phyloP scores from a whole-genome alignment of 2,888 invertebrate species.

The Cryptocheilus praepositus region DNA sequence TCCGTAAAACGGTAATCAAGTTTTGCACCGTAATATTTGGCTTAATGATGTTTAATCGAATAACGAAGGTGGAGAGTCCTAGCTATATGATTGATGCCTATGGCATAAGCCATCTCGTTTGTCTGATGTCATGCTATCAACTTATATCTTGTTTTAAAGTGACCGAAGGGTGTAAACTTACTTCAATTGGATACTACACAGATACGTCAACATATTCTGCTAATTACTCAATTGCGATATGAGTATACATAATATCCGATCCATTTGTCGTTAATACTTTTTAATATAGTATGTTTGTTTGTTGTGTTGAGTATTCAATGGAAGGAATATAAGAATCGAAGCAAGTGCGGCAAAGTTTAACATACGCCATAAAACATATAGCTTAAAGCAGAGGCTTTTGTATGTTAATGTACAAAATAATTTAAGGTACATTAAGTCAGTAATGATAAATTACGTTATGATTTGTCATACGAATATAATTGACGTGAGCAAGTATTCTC shows the following conservation, averaged over 20 bases:
- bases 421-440: conserved; percentile 19
- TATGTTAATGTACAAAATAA: conserved; percentile 36
- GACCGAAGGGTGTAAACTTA: not conserved
- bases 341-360: too few relatives aligned
- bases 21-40: not conserved
- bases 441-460: not conserved
- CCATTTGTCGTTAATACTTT: not conserved
- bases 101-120: not conserved
- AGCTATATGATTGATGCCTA: not conserved
- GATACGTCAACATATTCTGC: not conserved
- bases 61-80: not conserved
- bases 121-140: not conserved
- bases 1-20: not conserved
- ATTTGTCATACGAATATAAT: too few relatives aligned
- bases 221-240: not conserved
- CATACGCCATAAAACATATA: conserved; percentile 8
- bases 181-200: not conserved
- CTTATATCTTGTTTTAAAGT: not conserved
- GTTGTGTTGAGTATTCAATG: too few relatives aligned
- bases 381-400: conserved; percentile 13
- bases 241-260: not conserved
- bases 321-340: too few relatives aligned
- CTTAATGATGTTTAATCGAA: not conserved
- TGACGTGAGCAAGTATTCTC: too few relatives aligned
- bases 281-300: too few relatives aligned